phyloP scores from a whole-genome alignment of 2,113 vertebrate species.

The Dasyornis broadbenti region DNA sequence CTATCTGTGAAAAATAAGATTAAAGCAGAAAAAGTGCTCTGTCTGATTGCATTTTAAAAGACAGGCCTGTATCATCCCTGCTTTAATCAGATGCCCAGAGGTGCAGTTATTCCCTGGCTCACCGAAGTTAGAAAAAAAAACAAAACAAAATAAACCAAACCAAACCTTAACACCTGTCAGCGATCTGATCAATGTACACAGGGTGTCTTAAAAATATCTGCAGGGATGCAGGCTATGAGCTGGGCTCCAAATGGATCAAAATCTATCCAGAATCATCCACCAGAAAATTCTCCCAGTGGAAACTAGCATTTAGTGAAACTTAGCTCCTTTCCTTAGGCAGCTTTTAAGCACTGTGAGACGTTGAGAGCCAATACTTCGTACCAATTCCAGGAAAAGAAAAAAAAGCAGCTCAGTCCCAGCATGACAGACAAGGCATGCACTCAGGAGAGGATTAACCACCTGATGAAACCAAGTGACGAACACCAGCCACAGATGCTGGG shows the following conservation, averaged over 20 bases:
- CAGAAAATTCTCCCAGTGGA: background rate
- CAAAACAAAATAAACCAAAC: background rate
- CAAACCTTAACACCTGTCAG: background rate
- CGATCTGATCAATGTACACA: background rate
- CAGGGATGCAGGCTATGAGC: background rate
- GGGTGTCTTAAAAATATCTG: background rate
- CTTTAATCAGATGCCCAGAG: background rate
- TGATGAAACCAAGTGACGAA: background rate
- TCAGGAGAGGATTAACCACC: background rate
- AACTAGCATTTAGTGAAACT: background rate
- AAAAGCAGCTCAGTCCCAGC: background rate
- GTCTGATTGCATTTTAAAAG: background rate
- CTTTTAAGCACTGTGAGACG: background rate
- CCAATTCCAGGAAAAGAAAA: background rate
- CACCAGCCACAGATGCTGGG: background rate
- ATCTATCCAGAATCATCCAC: background rate
- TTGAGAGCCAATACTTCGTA: background rate
- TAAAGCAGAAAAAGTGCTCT: background rate
- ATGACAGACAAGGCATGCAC: background rate
- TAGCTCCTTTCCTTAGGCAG: background rate
- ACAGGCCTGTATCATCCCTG: background rate
- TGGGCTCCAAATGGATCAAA: background rate
- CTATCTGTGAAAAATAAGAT: conserved; percentile 3
- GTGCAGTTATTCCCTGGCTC: background rate
- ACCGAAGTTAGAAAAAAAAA: background rate